Percentiles rank a stretch among this genome's conserved stretches.
Evolutionary conservation across 2,113 vertebrate species (phyloP).

Genomic region (Talpa occidentalis): DNA sequence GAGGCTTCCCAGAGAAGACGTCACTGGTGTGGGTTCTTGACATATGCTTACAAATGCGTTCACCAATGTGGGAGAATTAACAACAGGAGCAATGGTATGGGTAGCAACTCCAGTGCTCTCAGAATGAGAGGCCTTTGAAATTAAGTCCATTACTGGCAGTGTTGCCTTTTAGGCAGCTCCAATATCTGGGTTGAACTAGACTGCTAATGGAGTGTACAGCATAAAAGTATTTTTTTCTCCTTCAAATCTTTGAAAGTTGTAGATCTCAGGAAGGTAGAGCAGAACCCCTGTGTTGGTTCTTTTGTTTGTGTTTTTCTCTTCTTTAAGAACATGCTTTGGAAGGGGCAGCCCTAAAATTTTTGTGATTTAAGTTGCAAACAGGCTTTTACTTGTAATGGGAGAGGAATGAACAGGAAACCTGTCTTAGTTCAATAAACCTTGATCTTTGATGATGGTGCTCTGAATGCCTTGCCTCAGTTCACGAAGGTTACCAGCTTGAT

Average conservation of each 20-base stretch:
- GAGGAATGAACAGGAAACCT: neutral
- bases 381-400: neutral
- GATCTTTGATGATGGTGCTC: neutral
- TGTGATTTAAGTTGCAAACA: neutral
- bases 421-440: neutral
- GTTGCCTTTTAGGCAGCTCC: neutral
- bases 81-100: neutral
- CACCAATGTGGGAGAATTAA: neutral
- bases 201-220: neutral
- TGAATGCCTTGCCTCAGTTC: neutral
- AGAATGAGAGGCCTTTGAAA: neutral
- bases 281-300: neutral
- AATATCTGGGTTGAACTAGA: neutral
- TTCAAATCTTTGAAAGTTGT: neutral
- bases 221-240: neutral
- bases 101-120: neutral
- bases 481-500: neutral
- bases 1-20: neutral
- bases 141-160: neutral
- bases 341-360: neutral
- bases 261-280: neutral
- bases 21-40: neutral
- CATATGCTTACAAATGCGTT: rapidly evolving
- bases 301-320: neutral
- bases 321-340: neutral